Conservation (phyloP, 2,113 vertebrate species). For the Chloroceryle aenea region DNA sequence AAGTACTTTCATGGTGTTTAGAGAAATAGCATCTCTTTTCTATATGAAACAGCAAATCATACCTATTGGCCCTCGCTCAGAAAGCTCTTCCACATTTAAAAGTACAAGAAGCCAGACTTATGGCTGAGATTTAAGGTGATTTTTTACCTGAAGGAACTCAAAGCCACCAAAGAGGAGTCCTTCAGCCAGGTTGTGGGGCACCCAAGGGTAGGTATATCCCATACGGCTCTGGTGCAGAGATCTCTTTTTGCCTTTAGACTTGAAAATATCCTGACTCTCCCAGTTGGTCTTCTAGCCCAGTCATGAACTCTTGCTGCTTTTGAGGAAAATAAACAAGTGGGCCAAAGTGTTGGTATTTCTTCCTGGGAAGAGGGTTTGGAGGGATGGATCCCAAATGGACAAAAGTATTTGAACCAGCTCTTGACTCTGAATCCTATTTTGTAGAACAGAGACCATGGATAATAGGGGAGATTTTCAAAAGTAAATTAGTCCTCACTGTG, state of each 20-base stretch:
- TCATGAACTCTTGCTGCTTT: background rate
- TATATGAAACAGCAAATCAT: constrained; percentile 3
- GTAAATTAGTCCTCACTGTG: background rate
- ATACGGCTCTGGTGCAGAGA: fast-evolving
- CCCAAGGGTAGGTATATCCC: fast-evolving
- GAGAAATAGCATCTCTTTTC: constrained; percentile 46
- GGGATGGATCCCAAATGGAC: background rate
- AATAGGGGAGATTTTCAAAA: background rate
- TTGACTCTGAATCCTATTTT: background rate
- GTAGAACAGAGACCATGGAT: background rate
- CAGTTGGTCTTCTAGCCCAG: background rate
- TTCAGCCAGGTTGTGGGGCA: background rate
- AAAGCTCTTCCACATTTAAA: background rate
- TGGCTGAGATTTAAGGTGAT: background rate
- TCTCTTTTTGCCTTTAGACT: background rate
- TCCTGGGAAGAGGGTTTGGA: background rate
- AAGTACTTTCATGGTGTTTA: constrained; percentile 47
- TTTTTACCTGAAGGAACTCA: background rate
- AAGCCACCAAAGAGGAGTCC: background rate
- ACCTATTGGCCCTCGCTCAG: background rate
- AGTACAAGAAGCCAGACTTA: background rate
- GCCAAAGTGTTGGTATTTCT: background rate
- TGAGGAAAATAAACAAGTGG: background rate
- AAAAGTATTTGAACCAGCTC: fast-evolving
- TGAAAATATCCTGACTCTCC: background rate